Evolutionary conservation across 2,113 vertebrate species (phyloP).

Genomic region (Platycercus adscitus): DNA sequence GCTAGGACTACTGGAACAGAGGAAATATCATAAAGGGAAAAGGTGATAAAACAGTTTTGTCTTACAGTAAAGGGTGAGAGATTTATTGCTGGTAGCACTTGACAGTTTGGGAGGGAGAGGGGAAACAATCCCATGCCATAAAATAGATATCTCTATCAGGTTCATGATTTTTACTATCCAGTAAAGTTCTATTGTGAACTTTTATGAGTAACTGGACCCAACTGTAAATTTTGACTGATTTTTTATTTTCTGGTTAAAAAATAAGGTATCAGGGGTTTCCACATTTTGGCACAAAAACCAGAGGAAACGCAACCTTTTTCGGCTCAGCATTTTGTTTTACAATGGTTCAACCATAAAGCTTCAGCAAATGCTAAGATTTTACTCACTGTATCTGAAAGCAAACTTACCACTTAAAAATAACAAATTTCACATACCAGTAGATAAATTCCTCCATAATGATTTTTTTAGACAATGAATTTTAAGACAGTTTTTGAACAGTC

Average conservation of each 20-base stretch:
- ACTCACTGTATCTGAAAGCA: neutral
- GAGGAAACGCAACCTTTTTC: neutral
- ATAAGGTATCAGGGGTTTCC: neutral
- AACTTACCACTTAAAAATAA: neutral
- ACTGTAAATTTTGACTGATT: slow-evolving; percentile 9
- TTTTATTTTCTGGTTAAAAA: slow-evolving; percentile 2
- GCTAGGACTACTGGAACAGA: neutral
- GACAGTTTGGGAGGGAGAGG: neutral
- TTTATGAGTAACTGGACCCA: neutral
- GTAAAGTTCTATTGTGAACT: slow-evolving; percentile 4
- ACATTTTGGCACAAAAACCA: neutral
- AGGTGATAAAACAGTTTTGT: neutral
- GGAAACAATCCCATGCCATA: neutral
- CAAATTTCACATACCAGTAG: neutral
- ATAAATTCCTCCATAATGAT: neutral
- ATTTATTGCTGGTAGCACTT: neutral
- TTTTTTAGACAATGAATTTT: neutral
- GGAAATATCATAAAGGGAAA: neutral
- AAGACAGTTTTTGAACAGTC: neutral
- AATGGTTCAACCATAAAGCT: neutral
- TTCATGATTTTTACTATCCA: slow-evolving; percentile 20
- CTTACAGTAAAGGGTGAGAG: neutral
- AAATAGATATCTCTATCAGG: neutral
- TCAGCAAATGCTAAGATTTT: neutral
- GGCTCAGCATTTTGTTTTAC: neutral